phyloP scores from a whole-genome alignment of 2,113 vertebrate species.

The Gymnorhina tibicen region DNA sequence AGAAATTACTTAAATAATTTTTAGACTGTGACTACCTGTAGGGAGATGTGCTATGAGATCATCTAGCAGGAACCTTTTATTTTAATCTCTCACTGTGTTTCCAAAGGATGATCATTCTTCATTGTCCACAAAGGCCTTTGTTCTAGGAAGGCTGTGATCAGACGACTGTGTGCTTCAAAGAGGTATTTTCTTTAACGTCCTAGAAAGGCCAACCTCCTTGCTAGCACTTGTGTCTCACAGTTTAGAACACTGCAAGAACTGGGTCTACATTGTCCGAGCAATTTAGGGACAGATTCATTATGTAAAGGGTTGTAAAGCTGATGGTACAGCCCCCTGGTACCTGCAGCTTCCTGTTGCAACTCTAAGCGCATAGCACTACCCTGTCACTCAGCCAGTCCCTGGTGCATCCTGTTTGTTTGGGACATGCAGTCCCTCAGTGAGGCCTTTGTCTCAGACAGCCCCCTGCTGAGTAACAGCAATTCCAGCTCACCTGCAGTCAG shows the following conservation, averaged over 20 bases:
- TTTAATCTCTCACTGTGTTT: conserved; percentile 7
- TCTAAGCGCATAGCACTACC: not conserved
- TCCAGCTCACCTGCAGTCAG: not conserved
- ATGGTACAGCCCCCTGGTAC: not conserved
- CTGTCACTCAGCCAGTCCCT: not conserved
- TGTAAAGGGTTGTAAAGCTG: not conserved
- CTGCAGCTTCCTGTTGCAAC: not conserved
- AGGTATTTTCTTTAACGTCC: not conserved
- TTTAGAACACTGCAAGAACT: not conserved
- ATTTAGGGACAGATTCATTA: not conserved
- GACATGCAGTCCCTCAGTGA: not conserved
- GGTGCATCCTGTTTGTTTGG: not conserved
- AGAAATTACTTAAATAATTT: not conserved
- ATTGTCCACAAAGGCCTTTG: not conserved
- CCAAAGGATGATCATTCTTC: not conserved
- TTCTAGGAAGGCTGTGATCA: not conserved
- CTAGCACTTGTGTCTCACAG: not conserved
- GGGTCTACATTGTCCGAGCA: not conserved
- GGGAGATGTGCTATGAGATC: not conserved
- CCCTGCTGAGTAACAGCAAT: not conserved
- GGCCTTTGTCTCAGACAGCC: not conserved
- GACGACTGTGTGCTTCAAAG: not conserved
- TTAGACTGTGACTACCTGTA: not conserved
- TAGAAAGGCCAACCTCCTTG: not conserved
- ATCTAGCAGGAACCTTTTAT: not conserved